Evolutionary conservation across 2,888 invertebrate species (phyloP).

Genomic region (Automeris io): DNA sequence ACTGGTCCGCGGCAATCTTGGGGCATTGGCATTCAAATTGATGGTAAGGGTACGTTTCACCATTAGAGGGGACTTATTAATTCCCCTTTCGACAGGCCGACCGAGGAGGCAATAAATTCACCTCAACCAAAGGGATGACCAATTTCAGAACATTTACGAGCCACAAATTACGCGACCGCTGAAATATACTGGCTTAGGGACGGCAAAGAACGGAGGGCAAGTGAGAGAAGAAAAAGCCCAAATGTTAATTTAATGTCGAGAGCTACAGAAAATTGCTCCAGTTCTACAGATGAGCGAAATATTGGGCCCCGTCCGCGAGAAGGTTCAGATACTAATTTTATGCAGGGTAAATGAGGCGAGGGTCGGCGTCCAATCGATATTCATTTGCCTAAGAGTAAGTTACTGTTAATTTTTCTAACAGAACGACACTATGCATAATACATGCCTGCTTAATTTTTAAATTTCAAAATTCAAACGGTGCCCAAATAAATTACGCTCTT

Average conservation of each 20-base stretch:
- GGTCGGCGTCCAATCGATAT: constrained; percentile 59
- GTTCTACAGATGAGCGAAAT: constrained; percentile 64
- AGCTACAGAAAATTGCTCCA: constrained; percentile 68
- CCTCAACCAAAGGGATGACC: constrained; percentile 77
- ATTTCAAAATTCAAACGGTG: no score
- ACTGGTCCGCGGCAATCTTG: constrained; percentile 63
- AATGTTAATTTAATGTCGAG: constrained; percentile 75
- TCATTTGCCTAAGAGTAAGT: constrained; percentile 57
- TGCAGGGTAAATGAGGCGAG: constrained; percentile 65
- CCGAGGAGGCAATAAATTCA: constrained; percentile 75
- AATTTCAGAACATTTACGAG: constrained; percentile 78
- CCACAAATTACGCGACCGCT: constrained; percentile 76
- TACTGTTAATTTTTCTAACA: constrained; percentile 55
- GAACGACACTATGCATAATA: constrained; percentile 55
- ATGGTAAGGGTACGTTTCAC: constrained; percentile 75
- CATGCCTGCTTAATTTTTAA: constrained; percentile 34
- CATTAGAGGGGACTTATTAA: constrained; percentile 77
- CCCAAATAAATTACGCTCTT: no score
- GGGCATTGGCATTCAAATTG: constrained; percentile 75
- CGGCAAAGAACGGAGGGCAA: constrained; percentile 50
- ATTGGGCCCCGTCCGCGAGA: constrained; percentile 53
- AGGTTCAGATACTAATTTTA: constrained; percentile 68
- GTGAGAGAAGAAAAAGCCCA: constrained; percentile 64
- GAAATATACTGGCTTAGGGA: constrained; percentile 71
- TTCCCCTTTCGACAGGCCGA: constrained; percentile 76